Conservation (phyloP, 2,888 invertebrate species). For the Drosophila kambysellisi region DNA sequence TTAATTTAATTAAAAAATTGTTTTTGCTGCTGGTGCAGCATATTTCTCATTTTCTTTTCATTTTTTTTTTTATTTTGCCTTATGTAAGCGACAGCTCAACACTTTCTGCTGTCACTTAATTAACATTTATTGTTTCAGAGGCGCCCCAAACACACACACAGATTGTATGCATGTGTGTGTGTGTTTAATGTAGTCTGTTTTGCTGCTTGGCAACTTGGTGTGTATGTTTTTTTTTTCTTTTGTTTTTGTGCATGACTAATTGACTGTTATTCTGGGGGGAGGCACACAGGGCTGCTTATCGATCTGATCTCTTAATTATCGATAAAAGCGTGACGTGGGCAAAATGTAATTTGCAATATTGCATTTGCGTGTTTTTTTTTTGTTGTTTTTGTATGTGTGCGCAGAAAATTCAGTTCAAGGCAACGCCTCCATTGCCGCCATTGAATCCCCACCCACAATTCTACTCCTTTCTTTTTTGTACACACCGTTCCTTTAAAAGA, state of each 20-base stretch:
- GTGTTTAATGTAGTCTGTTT: slow-evolving; percentile 33
- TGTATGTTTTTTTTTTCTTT: slow-evolving; percentile 2
- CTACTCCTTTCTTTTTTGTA: not conserved
- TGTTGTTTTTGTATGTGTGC: slow-evolving; percentile 30
- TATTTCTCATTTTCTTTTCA: not conserved
- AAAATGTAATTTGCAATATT: slow-evolving; percentile 43
- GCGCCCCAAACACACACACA: not conserved
- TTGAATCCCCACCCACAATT: not conserved
- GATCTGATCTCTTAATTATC: slow-evolving; percentile 65
- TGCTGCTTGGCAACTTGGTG: slow-evolving; percentile 46
- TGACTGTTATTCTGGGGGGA: slow-evolving; percentile 13
- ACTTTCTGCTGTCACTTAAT: slow-evolving; percentile 58
- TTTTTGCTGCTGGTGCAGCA: slow-evolving; percentile 12
- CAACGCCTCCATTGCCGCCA: slow-evolving; percentile 60
- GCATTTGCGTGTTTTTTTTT: slow-evolving; percentile 10
- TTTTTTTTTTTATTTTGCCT: slow-evolving; percentile 34
- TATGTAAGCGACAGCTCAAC: slow-evolving; percentile 51
- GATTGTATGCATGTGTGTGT: slow-evolving; percentile 1
- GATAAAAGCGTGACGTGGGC: slow-evolving; percentile 67
- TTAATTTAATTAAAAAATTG: slow-evolving; percentile 48
- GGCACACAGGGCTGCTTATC: slow-evolving; percentile 47
- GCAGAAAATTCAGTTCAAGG: slow-evolving; percentile 72
- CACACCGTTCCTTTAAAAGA: not conserved
- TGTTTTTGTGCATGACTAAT: slow-evolving; percentile 50
- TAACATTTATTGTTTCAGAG: slow-evolving; percentile 54